Evolutionary conservation across 2,797 vertebrate genomes (phyloP).

Genomic region (Aeoliscus strigatus): DNA sequence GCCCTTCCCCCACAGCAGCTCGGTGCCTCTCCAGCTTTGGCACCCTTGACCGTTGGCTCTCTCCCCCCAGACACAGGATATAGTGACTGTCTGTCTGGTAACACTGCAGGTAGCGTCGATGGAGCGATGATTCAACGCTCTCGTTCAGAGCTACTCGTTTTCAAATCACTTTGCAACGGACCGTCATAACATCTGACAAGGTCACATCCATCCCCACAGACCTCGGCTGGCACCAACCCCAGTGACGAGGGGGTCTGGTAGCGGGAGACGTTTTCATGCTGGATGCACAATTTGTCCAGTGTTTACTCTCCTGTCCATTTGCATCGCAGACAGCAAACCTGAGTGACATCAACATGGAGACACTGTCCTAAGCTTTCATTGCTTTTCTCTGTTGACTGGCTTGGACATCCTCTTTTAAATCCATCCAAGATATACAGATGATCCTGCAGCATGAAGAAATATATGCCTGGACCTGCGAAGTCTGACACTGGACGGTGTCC

Average conservation of each 20-base stretch:
- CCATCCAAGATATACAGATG: too few relatives aligned
- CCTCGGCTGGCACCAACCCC: conserved; percentile 63
- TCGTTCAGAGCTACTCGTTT: too few relatives aligned
- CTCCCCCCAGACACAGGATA: conserved; percentile 34
- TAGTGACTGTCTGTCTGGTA: conserved; percentile 14
- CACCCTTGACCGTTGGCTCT: conserved; percentile 51
- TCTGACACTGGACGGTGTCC: too few relatives aligned
- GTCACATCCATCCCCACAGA: conserved; percentile 50
- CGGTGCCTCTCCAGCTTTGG: conserved; percentile 47
- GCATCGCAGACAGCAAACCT: conserved; percentile 56
- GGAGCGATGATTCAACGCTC: too few relatives aligned
- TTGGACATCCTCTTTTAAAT: conserved; percentile 5
- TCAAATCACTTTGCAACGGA: too few relatives aligned
- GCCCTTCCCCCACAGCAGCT: conserved; percentile 28
- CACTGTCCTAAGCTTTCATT: conserved; percentile 11
- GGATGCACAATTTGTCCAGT: conserved; percentile 70
- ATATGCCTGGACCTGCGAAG: too few relatives aligned
- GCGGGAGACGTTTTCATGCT: conserved; percentile 65
- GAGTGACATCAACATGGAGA: conserved; percentile 58
- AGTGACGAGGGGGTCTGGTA: conserved; percentile 52
- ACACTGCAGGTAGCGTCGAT: conserved; percentile 15
- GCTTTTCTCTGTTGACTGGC: conserved; percentile 7
- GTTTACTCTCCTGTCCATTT: conserved; percentile 71
- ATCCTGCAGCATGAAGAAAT: too few relatives aligned
- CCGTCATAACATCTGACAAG: too few relatives aligned